phyloP scores from a whole-genome alignment of 2,113 vertebrate species.

The Sinocyclocheilus grahami region DNA sequence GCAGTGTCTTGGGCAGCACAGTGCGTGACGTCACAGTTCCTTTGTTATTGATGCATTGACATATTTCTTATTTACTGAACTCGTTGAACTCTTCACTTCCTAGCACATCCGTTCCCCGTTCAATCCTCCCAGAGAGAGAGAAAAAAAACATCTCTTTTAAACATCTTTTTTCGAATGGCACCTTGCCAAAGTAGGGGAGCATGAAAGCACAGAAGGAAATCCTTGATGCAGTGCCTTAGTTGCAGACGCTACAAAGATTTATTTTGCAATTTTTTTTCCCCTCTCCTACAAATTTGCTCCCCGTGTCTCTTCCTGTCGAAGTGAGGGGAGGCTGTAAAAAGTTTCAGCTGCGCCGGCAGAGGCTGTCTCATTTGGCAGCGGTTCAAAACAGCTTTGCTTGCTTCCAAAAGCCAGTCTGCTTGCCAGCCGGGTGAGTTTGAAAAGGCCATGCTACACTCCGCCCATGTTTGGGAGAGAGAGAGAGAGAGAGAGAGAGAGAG shows the following conservation, averaged over 20 bases:
- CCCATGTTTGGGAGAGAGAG: constrained; percentile 47
- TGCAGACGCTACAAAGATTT: constrained; percentile 40
- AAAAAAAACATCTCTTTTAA: constrained; percentile 24
- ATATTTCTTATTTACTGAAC: constrained; percentile 76
- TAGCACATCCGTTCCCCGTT: constrained; percentile 31
- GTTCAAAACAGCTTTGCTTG: constrained; percentile 69
- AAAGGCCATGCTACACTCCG: constrained; percentile 44
- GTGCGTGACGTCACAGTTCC: constrained; percentile 75
- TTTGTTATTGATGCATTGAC: constrained; percentile 83
- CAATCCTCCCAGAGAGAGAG: constrained; percentile 13
- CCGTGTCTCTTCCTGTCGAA: constrained; percentile 73
- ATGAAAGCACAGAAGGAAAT: constrained; percentile 15
- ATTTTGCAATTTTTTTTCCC: constrained; percentile 28
- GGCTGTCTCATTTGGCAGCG: constrained; percentile 74
- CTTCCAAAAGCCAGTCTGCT: constrained; percentile 34
- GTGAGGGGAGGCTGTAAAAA: constrained; percentile 69
- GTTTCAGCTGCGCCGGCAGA: constrained; percentile 73
- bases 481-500: constrained; percentile 2
- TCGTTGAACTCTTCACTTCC: constrained; percentile 65
- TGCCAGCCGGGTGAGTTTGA: constrained; percentile 45
- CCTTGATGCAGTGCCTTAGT: constrained; percentile 25
- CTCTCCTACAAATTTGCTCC: constrained; percentile 57
- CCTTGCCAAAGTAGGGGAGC: constrained; percentile 25
- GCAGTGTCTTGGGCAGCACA: constrained; percentile 74
- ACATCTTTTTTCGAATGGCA: constrained; percentile 5